Base-by-base conservation (phyloP, 2,888 invertebrate genomes). In the Patella ulyssiponensis region DNA sequence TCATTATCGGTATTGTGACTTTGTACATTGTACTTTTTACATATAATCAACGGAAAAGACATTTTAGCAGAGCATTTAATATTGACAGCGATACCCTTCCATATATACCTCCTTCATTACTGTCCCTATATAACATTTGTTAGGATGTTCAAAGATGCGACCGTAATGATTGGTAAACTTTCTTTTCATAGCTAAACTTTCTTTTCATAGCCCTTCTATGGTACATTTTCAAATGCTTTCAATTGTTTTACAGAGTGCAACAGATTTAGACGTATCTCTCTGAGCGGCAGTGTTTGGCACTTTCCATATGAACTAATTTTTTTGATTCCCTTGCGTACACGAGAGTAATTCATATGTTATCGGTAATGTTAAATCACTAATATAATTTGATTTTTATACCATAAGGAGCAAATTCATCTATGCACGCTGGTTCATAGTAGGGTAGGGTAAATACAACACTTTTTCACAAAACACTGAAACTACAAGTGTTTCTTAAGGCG, bases 121-220 rank as follows among this genome's bases (percentile, higher is more conserved):
- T 20, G 58, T 58, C n/a, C n/a, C 17, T 20, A 58, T 14, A 9
- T 58, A 20, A 58, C n/a, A 58, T 58, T 58, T 58, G 20, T 58
- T 58, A 17, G 58, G 58, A 20, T 58, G 5, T 9, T 20, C n/a
- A 17, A 58, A 58, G 17, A 58, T 58, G 20, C 58, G 17, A 58
- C 58, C 58, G 20, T 58, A 58, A 58, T 58, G 58, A 20, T 58
- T 12, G 11, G 58, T 58, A 20, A 77, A 77, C 54, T 74, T 71
- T 58, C 58, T 15, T 56, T 58, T 69, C 77, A 77, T 77, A n/a
- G 51, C n/a, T 58, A 20, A 77, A 77, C 54, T 74, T 71, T 58
- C 58, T 15, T 56, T 58, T 69, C 77, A 77, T 77, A n/a, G 51
- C n/a, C 54, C 77, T 51, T 44, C 74, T 74, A 44, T 77, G 74